Evolutionary conservation across 2,797 vertebrate species (phyloP), one percentile per base, ranked within the genome.

Genomic region (Poeciliopsis gracilis): DNA sequence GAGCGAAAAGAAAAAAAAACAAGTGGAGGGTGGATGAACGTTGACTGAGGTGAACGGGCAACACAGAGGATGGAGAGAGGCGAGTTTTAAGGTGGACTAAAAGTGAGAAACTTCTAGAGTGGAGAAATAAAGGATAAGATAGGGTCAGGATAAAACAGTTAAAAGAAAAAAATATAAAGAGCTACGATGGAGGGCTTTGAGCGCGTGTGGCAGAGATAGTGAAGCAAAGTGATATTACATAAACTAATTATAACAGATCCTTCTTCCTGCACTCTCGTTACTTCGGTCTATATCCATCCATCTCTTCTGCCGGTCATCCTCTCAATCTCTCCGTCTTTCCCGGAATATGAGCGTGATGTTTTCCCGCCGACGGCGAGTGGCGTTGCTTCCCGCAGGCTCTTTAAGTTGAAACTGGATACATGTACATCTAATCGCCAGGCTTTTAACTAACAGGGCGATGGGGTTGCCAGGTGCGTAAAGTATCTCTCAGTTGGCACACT

Each of bases 361-460:
- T 94, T 94, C 93, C 93, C 93, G 93, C 93, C 76, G 92, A 90
- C 84, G 79, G 85, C 79, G 55, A 92, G 82, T 83, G 75, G 86
- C 84, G 86, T 85, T 49, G 89, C 92, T 94, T 94, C 94, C 94
- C 93, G 93, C 94, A 94, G 94, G 88, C 94, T 94, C 92, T 94
- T 93, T 93, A 93, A 91, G 93, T 66, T 89, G 94, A 93, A 93
- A 94, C 72, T 12, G n/a, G 92, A 94, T 89, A 85, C 86, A 36
- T 82, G 86, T 85, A 86, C 89, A 87, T 86, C 92, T 91, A 92
- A 93, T 93, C 85, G 83, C 88, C 92, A 93, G 92, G 94, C 93
- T 94, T 94, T 94, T 93, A 94, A 94, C 92, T 93, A 93, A 90
- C 89, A 88, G 89, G 80, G 89, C 87, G 74, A 77, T 57, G 91